Percentiles rank a stretch among this genome's conserved stretches.
These are phyloP conservation scores for Rhyzopertha dominica DNA, from an alignment of 1,140 invertebrate species.

Conservation along the genomic window DNA sequence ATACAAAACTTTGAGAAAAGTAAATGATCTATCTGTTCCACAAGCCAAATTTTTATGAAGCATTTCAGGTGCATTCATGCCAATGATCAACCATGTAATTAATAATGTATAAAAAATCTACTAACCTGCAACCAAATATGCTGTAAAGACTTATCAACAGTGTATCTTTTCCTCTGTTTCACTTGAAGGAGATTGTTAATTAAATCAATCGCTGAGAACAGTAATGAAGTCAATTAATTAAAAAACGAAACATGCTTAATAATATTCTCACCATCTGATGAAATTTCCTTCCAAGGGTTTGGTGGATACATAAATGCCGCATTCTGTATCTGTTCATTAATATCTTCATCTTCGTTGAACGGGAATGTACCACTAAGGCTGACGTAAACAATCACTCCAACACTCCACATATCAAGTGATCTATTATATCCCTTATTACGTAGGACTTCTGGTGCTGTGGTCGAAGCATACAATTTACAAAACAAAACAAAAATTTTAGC, in stretches of 20 bases:
- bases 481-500: conserved; percentile 13
- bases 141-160: conserved; percentile 92
- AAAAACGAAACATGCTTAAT: neutral
- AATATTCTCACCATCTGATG: conserved; percentile 72
- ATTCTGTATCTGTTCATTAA: conserved; percentile 99
- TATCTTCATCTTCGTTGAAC: conserved; percentile 99
- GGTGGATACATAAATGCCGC: conserved; percentile 99
- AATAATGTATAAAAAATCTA: conserved; percentile 6
- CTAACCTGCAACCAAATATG: conserved; percentile 90
- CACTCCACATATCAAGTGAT: conserved; percentile 99
- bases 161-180: conserved; percentile 94
- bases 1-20: too few species aligned
- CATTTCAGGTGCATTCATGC: conserved; percentile 5
- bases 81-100: neutral
- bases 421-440: conserved; percentile 98
- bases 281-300: conserved; percentile 97
- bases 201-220: conserved; percentile 85
- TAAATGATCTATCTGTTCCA: too few species aligned
- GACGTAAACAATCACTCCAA: conserved; percentile 97
- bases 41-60: too few species aligned
- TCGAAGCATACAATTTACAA: conserved; percentile 27
- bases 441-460: conserved; percentile 95
- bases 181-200: conserved; percentile 98
- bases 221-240: conserved; percentile 1
- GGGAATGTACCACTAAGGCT: conserved; percentile 97